Evolutionary conservation across 2,113 vertebrate species (phyloP), one percentile per base, ranked within the genome.

Genomic region (Vombatus ursinus): DNA sequence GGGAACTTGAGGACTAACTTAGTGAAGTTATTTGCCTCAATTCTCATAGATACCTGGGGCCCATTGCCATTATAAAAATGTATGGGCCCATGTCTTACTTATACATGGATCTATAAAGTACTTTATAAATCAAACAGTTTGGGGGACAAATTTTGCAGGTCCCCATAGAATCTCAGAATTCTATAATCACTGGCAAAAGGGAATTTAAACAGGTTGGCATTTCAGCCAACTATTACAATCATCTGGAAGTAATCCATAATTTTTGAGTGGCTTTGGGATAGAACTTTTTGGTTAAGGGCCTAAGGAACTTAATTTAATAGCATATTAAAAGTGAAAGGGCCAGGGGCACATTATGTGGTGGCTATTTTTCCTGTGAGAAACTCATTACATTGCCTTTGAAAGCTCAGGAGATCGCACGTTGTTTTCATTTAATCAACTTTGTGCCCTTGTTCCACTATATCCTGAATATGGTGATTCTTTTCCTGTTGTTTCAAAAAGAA

Each of bases 401-500:
- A 92, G 52, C 37, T 90, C 50, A 92, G 61, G 25, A 90, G 24
- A 23, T 92, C 57, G 90, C 5, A 91, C 16, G 94, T 90, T 94
- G 10, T 90, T 93, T 96, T 90, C 48, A 26, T 94, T 94, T 95
- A 96, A 92, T 91, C 77, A 92, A 68, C 0, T 52, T 0, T 52
- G 31, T 12, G 14, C 47, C 54, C 12, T 84, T 47, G n/a, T 54
- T 91, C 90, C 47, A 89, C 54, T 91, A n/a, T 92, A 50, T 94
- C 44, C 44, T 50, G 12, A 57, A 44, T 28, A 26, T 26, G 23
- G 84, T 44, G 16, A 93, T 8, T 90, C 84, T 92, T 96, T 61
- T 49, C 16, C 52, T 93, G 50, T 95, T 95, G 44, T 95, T 95
- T 92, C 53, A 93, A 26, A 96, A 2, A 91, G 49, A 95, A 93